phyloP scores from a whole-genome alignment of 2,888 invertebrate genomes.

The Bibio marci region DNA sequence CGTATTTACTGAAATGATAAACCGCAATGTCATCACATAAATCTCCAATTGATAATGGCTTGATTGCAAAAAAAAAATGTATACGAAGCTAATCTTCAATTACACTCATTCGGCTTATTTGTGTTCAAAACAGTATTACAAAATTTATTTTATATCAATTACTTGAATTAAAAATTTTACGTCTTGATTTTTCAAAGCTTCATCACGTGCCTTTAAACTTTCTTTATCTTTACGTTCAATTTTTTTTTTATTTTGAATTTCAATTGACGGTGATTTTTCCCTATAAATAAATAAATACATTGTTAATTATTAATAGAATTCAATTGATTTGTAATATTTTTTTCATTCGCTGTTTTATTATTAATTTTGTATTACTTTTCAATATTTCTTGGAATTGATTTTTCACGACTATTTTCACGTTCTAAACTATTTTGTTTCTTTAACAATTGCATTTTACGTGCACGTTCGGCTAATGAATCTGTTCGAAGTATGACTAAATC shows the following conservation, averaged over 20 bases:
- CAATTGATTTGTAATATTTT: neutral
- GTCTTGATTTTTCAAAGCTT: conserved; percentile 27
- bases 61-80: too few relatives aligned
- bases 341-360: too few relatives aligned
- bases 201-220: conserved; percentile 13
- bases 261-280: conserved; percentile 8
- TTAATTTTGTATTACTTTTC: conserved; percentile 18
- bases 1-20: too few relatives aligned
- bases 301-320: conserved; percentile 8
- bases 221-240: conserved; percentile 11
- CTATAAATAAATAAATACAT: conserved; percentile 5
- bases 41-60: too few relatives aligned
- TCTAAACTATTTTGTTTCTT: conserved; percentile 29
- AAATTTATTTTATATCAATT: neutral
- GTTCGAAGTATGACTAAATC: conserved; percentile 44
- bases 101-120: too few relatives aligned
- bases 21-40: too few relatives aligned
- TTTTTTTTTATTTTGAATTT: conserved; percentile 20
- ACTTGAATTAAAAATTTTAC: conserved; percentile 45
- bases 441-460: conserved; percentile 43
- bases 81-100: too few relatives aligned
- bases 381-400: conserved; percentile 21
- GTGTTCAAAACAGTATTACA: too few relatives aligned
- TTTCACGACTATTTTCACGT: conserved; percentile 18
- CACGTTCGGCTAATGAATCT: conserved; percentile 50